Evolutionary conservation across 2,888 invertebrate species (phyloP).

Genomic region (Nipponacmea schrenckii): DNA sequence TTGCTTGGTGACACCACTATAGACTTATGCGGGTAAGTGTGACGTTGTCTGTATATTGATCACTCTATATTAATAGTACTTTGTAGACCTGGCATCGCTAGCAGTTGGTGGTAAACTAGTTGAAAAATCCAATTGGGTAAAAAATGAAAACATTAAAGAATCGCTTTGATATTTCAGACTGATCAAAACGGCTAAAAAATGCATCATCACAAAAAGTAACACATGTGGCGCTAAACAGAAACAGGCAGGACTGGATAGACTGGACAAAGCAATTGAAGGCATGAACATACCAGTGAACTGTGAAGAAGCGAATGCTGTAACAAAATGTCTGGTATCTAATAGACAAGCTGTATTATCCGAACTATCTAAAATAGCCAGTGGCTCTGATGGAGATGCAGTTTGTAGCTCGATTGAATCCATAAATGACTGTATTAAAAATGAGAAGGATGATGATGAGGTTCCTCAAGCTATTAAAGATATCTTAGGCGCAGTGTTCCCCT

Average conservation of each 20-base stretch:
- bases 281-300: neutral
- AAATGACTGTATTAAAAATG: too few relatives aligned
- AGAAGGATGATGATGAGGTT: too few relatives aligned
- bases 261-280: constrained; percentile 1
- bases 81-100: too few relatives aligned
- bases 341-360: neutral
- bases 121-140: neutral
- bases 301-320: neutral
- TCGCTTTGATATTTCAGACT: constrained; percentile 12
- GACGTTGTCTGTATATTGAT: neutral
- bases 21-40: constrained; percentile 28
- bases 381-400: too few relatives aligned
- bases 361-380: too few relatives aligned
- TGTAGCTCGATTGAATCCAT: too few relatives aligned
- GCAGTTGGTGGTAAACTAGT: too few relatives aligned
- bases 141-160: neutral
- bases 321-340: neutral
- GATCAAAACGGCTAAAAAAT: constrained; percentile 21
- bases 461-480: too few relatives aligned
- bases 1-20: constrained; percentile 19
- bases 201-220: constrained; percentile 21
- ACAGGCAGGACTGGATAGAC: constrained; percentile 15
- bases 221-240: constrained; percentile 28
- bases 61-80: too few relatives aligned
- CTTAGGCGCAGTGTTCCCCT: too few relatives aligned